Percentiles rank a stretch among this genome's conserved stretches.
Evolutionary conservation across 2,888 invertebrate genomes (phyloP).

Genomic region (Philonicus albiceps): DNA sequence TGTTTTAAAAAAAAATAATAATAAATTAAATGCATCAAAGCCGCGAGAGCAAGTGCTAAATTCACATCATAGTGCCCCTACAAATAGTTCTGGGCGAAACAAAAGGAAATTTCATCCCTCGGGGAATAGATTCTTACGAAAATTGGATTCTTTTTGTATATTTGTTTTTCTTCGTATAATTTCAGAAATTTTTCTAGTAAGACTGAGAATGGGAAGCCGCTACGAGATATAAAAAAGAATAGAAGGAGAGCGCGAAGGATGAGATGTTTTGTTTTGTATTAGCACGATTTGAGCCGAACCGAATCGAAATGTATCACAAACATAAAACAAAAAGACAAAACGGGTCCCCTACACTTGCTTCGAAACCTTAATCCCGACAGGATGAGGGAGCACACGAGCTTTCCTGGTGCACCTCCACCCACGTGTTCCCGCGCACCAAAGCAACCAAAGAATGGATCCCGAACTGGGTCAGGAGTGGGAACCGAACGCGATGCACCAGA

Average conservation of each 20-base stretch:
- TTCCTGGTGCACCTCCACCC: neutral
- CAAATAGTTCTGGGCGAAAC: neutral
- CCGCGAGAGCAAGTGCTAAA: neutral
- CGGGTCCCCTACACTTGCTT: neutral
- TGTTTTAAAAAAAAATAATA: neutral
- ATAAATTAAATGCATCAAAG: neutral
- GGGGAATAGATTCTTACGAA: neutral
- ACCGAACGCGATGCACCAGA: neutral
- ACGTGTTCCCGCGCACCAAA: neutral
- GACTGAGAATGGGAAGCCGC: neutral
- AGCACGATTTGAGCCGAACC: neutral
- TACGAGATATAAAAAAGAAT: neutral
- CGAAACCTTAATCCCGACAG: neutral
- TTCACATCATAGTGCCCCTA: neutral
- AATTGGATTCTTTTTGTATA: neutral
- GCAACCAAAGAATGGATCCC: neutral
- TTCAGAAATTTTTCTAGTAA: neutral
- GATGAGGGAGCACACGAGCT: neutral
- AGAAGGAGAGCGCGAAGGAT: neutral
- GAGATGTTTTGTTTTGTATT: neutral
- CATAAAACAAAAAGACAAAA: neutral
- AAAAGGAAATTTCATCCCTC: neutral
- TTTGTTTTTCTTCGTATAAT: neutral
- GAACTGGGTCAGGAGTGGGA: neutral
- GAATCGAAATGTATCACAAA: neutral